Evolutionary conservation across 2,113 vertebrate genomes (phyloP).

Genomic region (Donacobius atricapilla): DNA sequence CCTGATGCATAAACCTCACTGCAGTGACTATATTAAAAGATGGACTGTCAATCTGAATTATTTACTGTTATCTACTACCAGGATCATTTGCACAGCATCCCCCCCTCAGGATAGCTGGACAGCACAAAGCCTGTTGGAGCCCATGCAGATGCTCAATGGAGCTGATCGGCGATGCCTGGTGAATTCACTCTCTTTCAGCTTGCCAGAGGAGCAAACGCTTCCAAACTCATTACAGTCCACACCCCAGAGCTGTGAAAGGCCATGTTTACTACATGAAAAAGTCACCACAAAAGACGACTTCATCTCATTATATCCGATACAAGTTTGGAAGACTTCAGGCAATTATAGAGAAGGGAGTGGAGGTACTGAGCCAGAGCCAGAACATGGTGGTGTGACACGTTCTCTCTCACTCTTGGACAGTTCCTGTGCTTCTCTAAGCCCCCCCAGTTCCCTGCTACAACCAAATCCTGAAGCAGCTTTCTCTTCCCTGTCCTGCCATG

Average conservation of each 20-base stretch:
- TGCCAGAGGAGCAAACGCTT: constrained; percentile 12
- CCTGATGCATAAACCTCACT: background rate
- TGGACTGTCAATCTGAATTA: background rate
- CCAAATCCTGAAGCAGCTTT: background rate
- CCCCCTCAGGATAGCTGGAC: background rate
- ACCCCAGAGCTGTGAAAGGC: constrained; percentile 42
- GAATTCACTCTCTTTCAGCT: constrained; percentile 2
- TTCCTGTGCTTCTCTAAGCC: background rate
- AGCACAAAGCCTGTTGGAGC: background rate
- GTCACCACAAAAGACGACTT: constrained; percentile 19
- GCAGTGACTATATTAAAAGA: background rate
- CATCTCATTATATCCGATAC: background rate
- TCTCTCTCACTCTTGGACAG: background rate
- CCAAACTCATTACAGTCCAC: constrained; percentile 30
- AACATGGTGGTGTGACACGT: background rate
- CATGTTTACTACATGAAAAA: constrained; percentile 29
- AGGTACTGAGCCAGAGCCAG: constrained; percentile 8
- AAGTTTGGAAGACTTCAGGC: constrained; percentile 15
- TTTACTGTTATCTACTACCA: background rate
- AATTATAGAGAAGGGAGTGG: background rate
- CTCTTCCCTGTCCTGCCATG: background rate
- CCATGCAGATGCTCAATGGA: constrained; percentile 16
- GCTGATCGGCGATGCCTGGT: background rate
- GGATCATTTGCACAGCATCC: background rate
- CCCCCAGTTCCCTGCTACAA: background rate